Evolutionary conservation across 2,797 vertebrate genomes (phyloP), one percentile per base, ranked within the genome.

Genomic region (Heterohyrax brucei): DNA sequence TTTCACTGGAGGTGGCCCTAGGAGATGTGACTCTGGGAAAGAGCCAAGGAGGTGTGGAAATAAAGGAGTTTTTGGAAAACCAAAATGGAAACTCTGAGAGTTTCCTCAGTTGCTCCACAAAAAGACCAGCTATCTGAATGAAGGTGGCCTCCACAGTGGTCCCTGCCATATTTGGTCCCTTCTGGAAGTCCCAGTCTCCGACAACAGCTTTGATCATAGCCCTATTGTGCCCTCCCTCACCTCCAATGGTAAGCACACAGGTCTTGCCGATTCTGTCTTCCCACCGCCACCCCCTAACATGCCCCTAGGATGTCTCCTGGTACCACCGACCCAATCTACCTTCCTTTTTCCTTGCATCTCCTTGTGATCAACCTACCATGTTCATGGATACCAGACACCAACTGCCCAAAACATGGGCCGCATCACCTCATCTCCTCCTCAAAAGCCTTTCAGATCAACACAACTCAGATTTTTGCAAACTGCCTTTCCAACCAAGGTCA

Each of bases 141-240:
- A 2, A 48, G 46, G 50, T 8, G 68, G 44, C 78, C 64, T 79
- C 44, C 4, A 0, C 44, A 73, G 73, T 62, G 86, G 22, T 46
- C 39, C 73, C 82, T 86, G 62, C 77, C 75, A 66, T 44, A 28
- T 19, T 13, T 70, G 64, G 30, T 86, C 56, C 76, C 53, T 86
- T 94, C 33, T 53, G 59, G 76, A 96, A 91, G 86, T 14, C 76
- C 88, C 2, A 0, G 2, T 73, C 88, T 79, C 83, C 76, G 86
- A 78, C 53, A 81, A 30, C 24, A 13, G 26, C 59, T 10, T 68
- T 46, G 79, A 80, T 1, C 0, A 26, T 48, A 59, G 30, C 56
- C 78, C 91, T 48, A 3, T 0, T 12, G 12, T 14, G 50, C 10
- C 2, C 7, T 7, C 64, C 59, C 77, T 61, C 4, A 50, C 50